Conservation (phyloP, 1,140 invertebrate species). For the Carcinoscorpius rotundicauda region DNA sequence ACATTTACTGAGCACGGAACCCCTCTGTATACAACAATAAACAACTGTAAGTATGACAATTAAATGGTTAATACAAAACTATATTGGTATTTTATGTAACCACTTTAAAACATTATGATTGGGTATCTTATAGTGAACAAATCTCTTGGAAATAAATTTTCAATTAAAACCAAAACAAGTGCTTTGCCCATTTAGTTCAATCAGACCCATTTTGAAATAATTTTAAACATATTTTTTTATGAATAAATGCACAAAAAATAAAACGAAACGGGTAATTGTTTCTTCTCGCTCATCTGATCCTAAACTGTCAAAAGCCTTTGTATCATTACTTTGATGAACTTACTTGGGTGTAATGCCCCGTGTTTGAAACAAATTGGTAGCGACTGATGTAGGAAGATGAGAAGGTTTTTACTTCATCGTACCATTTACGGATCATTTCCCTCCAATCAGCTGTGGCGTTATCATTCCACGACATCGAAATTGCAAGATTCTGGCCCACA, state of each 20-base stretch:
- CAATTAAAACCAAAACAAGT: too few relatives aligned
- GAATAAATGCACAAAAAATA: neutral
- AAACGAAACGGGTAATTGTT: neutral
- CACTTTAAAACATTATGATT: too few relatives aligned
- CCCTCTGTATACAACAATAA: too few relatives aligned
- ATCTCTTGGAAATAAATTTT: too few relatives aligned
- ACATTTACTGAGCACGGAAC: too few relatives aligned
- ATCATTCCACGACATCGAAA: neutral
- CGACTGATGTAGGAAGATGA: neutral
- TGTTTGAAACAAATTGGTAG: neutral
- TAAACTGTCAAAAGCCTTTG: too few relatives aligned
- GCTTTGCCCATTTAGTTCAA: neutral
- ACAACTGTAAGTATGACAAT: too few relatives aligned
- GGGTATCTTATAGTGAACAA: too few relatives aligned
- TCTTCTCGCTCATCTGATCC: neutral
- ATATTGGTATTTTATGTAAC: too few relatives aligned
- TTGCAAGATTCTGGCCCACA: slow-evolving; percentile 14
- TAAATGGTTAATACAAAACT: too few relatives aligned
- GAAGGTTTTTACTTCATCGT: slow-evolving; percentile 11
- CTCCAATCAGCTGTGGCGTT: slow-evolving; percentile 4
- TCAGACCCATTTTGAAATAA: neutral
- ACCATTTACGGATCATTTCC: slow-evolving; percentile 6
- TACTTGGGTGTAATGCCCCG: slow-evolving; percentile 8
- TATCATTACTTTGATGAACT: too few relatives aligned
- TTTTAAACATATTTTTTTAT: neutral